Base-by-base conservation (phyloP, 2,113 vertebrate species). In the Donacobius atricapilla region DNA sequence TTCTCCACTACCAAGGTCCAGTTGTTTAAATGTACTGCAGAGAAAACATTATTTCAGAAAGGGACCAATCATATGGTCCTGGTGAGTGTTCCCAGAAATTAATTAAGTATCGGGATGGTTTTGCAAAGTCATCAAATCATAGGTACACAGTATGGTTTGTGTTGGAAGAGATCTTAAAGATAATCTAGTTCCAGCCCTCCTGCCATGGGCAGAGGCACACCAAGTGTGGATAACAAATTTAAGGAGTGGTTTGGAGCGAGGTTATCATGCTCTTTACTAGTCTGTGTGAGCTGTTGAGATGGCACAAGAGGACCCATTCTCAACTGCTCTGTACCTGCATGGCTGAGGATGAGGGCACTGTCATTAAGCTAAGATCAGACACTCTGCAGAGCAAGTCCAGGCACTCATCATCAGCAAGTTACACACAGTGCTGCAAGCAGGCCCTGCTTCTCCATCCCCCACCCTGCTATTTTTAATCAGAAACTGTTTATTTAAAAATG, bases 341-440 rank as follows among this genome's bases (percentile, higher is more conserved):
- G 30, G 24, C 37, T 89, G 63, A 64, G 37, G 24, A 72, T 60
- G 40, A 50, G 15, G 39, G 8, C 66, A 48, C 20, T 92, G 83
- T 17, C 2, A 1, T 4, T 72, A 35, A 51, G 33, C 16, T 0
- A 0, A 53, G 30, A 10, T 27, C 1, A 0, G 39, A 42, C 30
- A 33, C 22, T 58, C 30, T 72, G 37, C 51, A 83, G 27, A 51
- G 24, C 48, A 69, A 72, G 44, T 37, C 44, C 61, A 80, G 60
- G 33, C 27, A 35, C n/a, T 61, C 64, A 37, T 61, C 64, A 37
- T 19, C 64, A 70, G 30, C 10, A 35, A 51, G 33, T 35, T 50
- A 33, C 25, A 44, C 10, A 5, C 53, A 86, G 39, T 57, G 56
- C 40, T 73, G 45, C 15, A 58, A 58, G 42, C 30, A 68, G 45